These are phyloP conservation scores for Hololepta plana DNA, from an alignment of 2,888 invertebrate genomes.

Conservation along the genomic window DNA sequence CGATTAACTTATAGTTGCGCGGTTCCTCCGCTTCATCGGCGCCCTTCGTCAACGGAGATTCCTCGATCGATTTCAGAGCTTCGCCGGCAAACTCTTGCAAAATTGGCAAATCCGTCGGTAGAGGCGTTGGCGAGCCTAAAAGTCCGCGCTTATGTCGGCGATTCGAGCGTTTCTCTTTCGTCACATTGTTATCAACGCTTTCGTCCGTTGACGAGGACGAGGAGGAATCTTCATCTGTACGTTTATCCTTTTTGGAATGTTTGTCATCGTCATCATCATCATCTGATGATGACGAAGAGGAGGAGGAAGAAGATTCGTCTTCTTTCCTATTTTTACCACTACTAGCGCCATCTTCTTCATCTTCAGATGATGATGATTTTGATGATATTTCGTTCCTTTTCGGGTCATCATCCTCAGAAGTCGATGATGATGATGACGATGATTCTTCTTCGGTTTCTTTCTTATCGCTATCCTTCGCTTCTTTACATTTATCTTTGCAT, in stretches of 20 bases:
- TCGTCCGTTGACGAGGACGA: conserved; percentile 1
- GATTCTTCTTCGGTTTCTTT: conserved; percentile 4
- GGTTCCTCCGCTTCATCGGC: no score
- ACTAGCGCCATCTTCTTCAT: conserved; percentile 2
- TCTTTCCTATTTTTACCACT: conserved; percentile 1
- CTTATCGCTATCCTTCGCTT: background rate
- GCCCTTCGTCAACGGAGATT: background rate
- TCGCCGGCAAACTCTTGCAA: no score
- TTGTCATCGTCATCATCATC: conserved; percentile 9
- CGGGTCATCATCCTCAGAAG: conserved; percentile 4
- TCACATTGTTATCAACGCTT: conserved; percentile 4
- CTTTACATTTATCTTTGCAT: background rate
- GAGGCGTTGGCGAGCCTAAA: background rate
- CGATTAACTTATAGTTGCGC: no score
- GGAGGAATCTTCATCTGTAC: conserved; percentile 4
- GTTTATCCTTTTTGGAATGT: conserved; percentile 5
- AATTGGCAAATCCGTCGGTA: background rate
- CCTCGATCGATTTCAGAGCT: conserved; percentile 2
- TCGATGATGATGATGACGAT: conserved; percentile 8
- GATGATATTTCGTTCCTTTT: conserved; percentile 7
- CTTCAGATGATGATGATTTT: conserved; percentile 7
- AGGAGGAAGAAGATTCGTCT: conserved; percentile 2
- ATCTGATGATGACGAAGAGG: conserved; percentile 7
- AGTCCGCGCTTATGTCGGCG: background rate
- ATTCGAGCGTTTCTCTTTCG: conserved; percentile 2